Evolutionary conservation across 53 echinoderm and acorn worm genomes (phyloP).

Genomic region (Stichopus horrens): DNA sequence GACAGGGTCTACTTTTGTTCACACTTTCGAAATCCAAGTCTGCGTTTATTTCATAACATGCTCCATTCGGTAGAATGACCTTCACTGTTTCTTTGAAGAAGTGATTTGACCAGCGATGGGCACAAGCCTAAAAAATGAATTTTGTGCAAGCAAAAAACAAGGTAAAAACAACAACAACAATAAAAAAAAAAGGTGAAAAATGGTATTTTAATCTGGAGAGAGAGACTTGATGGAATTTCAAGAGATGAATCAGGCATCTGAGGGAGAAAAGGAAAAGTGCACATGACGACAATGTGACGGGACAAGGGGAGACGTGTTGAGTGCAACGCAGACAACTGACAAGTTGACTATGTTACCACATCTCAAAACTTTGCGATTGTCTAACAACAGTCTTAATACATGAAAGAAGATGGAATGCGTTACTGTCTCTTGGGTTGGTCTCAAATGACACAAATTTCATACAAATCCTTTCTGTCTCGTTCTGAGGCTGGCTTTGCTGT

Average conservation of each 20-base stretch:
- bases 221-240: background rate
- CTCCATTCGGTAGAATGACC: conserved; percentile 91
- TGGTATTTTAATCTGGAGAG: background rate
- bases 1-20: conserved; percentile 85
- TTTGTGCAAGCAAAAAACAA: conserved; percentile 34
- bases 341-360: too few species aligned
- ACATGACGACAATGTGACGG: too few species aligned
- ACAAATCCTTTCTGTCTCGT: too few species aligned
- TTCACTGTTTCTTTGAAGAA: conserved; percentile 67
- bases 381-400: too few species aligned
- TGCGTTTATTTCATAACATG: conserved; percentile 76
- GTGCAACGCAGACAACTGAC: too few species aligned
- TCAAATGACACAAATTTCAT: too few species aligned
- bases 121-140: conserved; percentile 69
- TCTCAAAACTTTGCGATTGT: too few species aligned
- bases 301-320: too few species aligned
- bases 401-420: too few species aligned
- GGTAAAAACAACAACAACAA: conserved; percentile 3
- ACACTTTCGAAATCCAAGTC: conserved; percentile 70
- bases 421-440: too few species aligned
- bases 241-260: background rate
- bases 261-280: background rate
- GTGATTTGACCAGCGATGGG: conserved; percentile 92
- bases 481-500: too few species aligned
- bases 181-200: background rate